Evolutionary conservation across 2,888 invertebrate genomes (phyloP), one percentile per base, ranked within the genome.

Genomic region (Xestobium rufovillosum): DNA sequence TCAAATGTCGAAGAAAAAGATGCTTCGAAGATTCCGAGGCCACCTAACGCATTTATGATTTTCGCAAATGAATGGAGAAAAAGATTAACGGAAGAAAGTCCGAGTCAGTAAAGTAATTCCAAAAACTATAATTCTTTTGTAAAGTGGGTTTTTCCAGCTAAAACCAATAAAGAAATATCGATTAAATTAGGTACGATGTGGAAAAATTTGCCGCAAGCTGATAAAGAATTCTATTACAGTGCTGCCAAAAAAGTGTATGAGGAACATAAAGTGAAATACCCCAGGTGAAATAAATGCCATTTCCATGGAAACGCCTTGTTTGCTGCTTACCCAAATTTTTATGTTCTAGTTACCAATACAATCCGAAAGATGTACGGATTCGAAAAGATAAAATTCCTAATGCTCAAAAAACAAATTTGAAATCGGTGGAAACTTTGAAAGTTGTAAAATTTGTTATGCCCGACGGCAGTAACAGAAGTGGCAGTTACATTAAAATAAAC

Each of bases 41-140:
- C 70, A 4, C 67, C 66, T 1, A 71, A 69, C 52, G 69, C 71
- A 3, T 72, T 71, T 50, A 71, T 71, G 69, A 62, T 71, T 34
- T 72, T 71, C 52, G 67, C 69, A 2, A 68, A 67, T 44, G 66
- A 70, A 46, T 68, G 68, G 67, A 58, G 71, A 23, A 59, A 63
- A 36, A 66, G 65, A 49, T 47, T 71, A 29, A 64, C 67, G 3
- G 47, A 53, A 3, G 61, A 70, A 52, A 53, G 68, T 55, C 68
- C 67, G 37, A 51, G 65, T 63, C 51, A 43, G 45, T 39, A 11
- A n/a, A n/a, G n/a, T 27, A 2, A 10, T 23, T 38, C 12, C 12
- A 26, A 28, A 10, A n/a, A 8, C 13, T 14, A 3, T 26, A 27
- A 26, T 27, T 26, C n/a, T 41, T 31, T 29, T 17, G 19, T 29